A percentile compares a stretch with the other conserved stretches of the same genome.
These are phyloP conservation scores for Helicoverpa armigera DNA, from an alignment of 1,140 invertebrate genomes.

Conservation along the genomic window DNA sequence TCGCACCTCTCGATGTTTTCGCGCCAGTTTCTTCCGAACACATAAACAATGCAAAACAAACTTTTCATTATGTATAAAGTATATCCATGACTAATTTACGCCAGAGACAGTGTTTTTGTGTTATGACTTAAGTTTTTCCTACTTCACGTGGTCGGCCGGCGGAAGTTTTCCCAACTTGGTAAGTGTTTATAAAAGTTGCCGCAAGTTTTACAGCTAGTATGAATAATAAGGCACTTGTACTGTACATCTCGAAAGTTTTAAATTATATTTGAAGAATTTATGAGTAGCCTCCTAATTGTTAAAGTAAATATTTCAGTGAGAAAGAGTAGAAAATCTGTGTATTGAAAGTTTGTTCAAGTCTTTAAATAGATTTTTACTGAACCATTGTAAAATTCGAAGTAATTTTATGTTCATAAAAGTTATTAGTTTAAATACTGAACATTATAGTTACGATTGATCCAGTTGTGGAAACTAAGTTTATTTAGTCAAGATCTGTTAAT, in stretches of 20 bases:
- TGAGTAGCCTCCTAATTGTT: not conserved
- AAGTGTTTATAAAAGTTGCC: conserved; percentile 57
- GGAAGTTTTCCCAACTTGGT: conserved; percentile 67
- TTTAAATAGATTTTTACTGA: not conserved
- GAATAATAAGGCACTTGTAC: conserved; percentile 30
- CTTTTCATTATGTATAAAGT: conserved; percentile 50
- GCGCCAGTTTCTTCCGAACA: conserved; percentile 52
- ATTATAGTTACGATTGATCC: too few relatives aligned
- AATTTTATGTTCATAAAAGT: too few relatives aligned
- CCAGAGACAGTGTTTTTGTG: conserved; percentile 58
- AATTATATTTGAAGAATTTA: conserved; percentile 3
- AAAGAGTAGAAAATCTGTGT: not conserved
- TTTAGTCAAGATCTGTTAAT: too few relatives aligned
- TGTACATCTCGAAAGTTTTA: not conserved
- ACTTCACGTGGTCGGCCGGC: conserved; percentile 52
- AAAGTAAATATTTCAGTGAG: not conserved
- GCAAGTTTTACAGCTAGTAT: conserved; percentile 57
- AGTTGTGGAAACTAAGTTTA: too few relatives aligned
- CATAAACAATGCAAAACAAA: conserved; percentile 48
- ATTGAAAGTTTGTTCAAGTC: not conserved
- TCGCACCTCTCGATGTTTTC: conserved; percentile 43
- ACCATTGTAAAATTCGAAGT: too few relatives aligned
- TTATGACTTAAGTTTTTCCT: conserved; percentile 48
- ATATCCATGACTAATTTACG: conserved; percentile 47
- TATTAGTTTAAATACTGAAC: too few relatives aligned